A percentile compares a stretch with the other conserved stretches of the same genome.
Evolutionary conservation across 2,797 vertebrate species (phyloP).

Genomic region (Rousettus madagascariensis): DNA sequence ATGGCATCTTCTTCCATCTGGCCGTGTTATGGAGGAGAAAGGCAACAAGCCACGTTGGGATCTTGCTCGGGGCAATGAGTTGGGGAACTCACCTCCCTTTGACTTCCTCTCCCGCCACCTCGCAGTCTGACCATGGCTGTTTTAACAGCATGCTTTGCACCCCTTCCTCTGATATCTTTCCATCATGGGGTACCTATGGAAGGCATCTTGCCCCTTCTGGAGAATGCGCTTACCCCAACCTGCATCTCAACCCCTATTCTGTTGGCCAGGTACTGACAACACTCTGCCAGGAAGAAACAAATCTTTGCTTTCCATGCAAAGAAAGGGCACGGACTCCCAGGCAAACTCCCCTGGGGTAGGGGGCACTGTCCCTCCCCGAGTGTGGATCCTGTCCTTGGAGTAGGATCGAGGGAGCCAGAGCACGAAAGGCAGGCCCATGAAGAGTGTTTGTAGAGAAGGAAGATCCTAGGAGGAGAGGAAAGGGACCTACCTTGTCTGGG

Average conservation of each 20-base stretch:
- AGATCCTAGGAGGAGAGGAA: neutral
- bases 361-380: neutral
- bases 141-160: neutral
- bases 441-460: neutral
- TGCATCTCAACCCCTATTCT: too few relatives aligned
- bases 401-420: neutral
- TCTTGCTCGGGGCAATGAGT: neutral
- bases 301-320: neutral
- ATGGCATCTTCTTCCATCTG: neutral
- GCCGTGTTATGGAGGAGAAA: neutral
- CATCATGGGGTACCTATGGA: fast-evolving
- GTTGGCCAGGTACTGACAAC: neutral
- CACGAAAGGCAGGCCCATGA: neutral
- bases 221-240: neutral
- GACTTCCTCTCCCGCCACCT: neutral
- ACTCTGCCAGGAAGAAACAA: neutral
- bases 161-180: neutral
- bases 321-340: neutral
- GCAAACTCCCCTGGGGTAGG: fast-evolving
- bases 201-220: neutral
- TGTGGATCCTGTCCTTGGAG: neutral
- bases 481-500: neutral
- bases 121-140: neutral
- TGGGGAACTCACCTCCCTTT: neutral
- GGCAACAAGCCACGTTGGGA: neutral